A percentile compares a stretch with the other conserved stretches of the same genome.
phyloP scores from a whole-genome alignment of 2,797 vertebrate species.

The Sandelia bainsii region DNA sequence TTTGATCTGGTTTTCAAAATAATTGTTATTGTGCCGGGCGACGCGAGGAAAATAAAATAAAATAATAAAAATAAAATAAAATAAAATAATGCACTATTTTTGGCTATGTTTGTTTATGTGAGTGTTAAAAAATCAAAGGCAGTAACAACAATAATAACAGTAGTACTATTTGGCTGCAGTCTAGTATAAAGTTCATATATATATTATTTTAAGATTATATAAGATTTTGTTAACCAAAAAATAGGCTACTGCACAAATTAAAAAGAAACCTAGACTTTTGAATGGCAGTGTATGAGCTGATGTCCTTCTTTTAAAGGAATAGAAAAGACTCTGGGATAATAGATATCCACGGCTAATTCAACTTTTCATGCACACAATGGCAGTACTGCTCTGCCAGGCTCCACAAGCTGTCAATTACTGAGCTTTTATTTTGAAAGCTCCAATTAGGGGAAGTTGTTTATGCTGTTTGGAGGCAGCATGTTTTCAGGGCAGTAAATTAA shows the following conservation, averaged over 20 bases:
- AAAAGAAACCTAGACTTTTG: too few relatives aligned
- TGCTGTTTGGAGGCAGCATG: not conserved
- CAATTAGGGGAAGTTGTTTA: not conserved
- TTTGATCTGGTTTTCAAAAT: conserved; percentile 61
- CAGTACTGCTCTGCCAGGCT: not conserved
- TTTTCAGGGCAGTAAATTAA: not conserved
- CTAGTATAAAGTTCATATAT: too few relatives aligned
- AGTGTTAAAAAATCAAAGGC: too few relatives aligned
- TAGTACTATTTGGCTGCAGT: too few relatives aligned
- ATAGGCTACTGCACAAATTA: too few relatives aligned
- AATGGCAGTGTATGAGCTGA: not conserved
- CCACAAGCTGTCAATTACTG: too few relatives aligned
- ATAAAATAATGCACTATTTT: too few relatives aligned
- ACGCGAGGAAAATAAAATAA: not conserved
- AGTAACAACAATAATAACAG: too few relatives aligned
- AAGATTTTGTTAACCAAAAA: too few relatives aligned
- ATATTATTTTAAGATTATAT: too few relatives aligned
- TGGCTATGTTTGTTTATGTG: not conserved
- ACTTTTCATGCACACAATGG: too few relatives aligned
- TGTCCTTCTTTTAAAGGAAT: not conserved
- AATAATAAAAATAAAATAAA: not conserved
- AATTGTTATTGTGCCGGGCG: not conserved
- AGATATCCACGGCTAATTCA: not conserved
- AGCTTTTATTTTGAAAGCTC: conserved; percentile 59
- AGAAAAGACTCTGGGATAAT: not conserved